A percentile compares a stretch with the other conserved stretches of the same genome.
Evolutionary conservation across 2,113 vertebrate genomes (phyloP).

Genomic region (Fulmarus glacialis): DNA sequence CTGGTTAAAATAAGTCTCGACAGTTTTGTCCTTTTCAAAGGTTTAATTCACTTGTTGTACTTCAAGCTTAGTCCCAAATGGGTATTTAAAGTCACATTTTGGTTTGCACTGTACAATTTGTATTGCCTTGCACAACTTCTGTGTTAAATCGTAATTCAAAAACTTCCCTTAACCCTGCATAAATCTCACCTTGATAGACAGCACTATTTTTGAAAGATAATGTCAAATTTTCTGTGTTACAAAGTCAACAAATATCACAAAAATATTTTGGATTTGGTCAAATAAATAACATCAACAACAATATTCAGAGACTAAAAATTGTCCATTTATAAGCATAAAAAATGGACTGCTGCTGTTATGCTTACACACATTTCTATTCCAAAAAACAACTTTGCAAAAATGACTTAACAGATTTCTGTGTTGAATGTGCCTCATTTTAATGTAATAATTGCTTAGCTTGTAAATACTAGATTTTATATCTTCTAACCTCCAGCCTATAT

Average conservation of each 20-base stretch:
- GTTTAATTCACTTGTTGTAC: background rate
- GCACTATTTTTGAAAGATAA: background rate
- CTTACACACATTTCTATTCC: background rate
- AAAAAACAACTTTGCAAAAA: background rate
- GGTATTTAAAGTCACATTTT: background rate
- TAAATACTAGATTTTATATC: background rate
- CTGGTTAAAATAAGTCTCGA: background rate
- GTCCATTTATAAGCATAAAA: background rate
- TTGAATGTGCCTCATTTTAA: background rate
- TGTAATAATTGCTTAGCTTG: background rate
- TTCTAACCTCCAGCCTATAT: background rate
- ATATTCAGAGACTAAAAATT: background rate
- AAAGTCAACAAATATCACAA: background rate
- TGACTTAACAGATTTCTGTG: background rate
- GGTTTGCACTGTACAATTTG: background rate
- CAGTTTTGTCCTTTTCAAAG: slow-evolving; percentile 10
- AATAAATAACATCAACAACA: background rate
- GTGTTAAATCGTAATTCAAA: background rate
- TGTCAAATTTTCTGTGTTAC: background rate
- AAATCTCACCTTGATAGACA: background rate
- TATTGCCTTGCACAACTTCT: background rate
- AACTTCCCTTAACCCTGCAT: background rate
- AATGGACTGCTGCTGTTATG: background rate
- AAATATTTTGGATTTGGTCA: background rate
- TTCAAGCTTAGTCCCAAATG: background rate